phyloP scores from a whole-genome alignment of 2,888 invertebrate species.

The Pimpla rufipes region DNA sequence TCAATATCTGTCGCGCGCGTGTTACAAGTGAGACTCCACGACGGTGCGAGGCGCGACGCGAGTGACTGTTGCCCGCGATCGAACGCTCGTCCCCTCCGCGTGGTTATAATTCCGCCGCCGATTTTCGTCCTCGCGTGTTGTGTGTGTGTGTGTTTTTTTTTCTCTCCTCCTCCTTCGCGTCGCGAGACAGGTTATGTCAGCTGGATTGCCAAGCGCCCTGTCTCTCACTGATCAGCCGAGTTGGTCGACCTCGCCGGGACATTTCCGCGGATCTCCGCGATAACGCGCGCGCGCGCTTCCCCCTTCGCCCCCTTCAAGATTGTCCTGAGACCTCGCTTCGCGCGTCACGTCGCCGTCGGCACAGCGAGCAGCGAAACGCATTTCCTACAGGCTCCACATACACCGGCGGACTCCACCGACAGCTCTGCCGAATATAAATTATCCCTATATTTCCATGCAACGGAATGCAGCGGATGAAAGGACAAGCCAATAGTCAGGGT shows the following conservation, averaged over 20 bases:
- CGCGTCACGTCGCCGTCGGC: too few species aligned
- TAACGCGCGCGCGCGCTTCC: not conserved
- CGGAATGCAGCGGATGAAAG: slow-evolving; percentile 86
- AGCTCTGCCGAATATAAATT: slow-evolving; percentile 79
- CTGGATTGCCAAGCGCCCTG: slow-evolving; percentile 83
- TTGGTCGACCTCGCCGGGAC: slow-evolving; percentile 72
- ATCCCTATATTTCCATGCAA: slow-evolving; percentile 84
- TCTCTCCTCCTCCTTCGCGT: not conserved
- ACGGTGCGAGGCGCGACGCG: not conserved
- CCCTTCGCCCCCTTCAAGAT: too few species aligned
- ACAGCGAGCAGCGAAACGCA: too few species aligned
- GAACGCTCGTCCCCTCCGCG: slow-evolving; percentile 17
- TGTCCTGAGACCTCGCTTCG: too few species aligned
- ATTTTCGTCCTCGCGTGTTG: not conserved
- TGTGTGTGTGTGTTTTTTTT: slow-evolving; percentile 31
- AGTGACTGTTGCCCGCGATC: slow-evolving; percentile 13
- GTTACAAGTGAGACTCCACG: slow-evolving; percentile 4
- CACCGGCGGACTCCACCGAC: slow-evolving; percentile 71
- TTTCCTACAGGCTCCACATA: not conserved
- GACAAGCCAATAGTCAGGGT: slow-evolving; percentile 85
- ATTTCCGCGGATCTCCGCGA: not conserved
- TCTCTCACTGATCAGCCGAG: slow-evolving; percentile 83
- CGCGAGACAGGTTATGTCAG: slow-evolving; percentile 82
- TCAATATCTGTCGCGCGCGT: slow-evolving; percentile 27
- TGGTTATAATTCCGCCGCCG: slow-evolving; percentile 26